Evolutionary conservation across 1,140 invertebrate species (phyloP).

Genomic region (Tachypleus tridentatus): DNA sequence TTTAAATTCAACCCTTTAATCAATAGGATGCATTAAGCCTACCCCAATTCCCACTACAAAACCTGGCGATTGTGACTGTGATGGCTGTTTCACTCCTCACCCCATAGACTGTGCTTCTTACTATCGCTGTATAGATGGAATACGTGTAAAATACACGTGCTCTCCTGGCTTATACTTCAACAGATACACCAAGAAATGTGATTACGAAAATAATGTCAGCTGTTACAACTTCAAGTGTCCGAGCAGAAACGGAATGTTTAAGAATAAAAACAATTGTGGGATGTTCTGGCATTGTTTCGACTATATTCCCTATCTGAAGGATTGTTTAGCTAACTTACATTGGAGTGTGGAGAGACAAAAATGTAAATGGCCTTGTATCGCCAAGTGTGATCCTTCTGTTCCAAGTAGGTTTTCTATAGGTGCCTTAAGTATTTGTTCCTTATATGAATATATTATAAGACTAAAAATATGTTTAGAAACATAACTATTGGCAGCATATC

Average conservation of each 20-base stretch:
- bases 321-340: conserved; percentile 22
- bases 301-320: conserved; percentile 20
- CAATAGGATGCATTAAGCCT: too few relatives aligned
- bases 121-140: conserved; percentile 7
- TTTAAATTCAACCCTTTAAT: too few relatives aligned
- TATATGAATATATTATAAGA: too few relatives aligned
- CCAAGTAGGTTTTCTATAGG: too few relatives aligned
- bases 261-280: conserved; percentile 13
- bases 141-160: conserved; percentile 7
- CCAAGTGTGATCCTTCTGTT: conserved; percentile 6
- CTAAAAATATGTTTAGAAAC: too few relatives aligned
- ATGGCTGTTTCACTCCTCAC: too few relatives aligned
- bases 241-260: conserved; percentile 5
- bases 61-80: too few relatives aligned
- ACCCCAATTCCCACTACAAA: too few relatives aligned
- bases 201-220: conserved; percentile 10
- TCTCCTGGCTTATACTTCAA: conserved; percentile 11
- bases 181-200: conserved; percentile 7
- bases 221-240: conserved; percentile 6
- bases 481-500: too few relatives aligned
- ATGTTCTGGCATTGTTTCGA: conserved; percentile 25
- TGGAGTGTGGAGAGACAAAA: conserved; percentile 15
- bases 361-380: conserved; percentile 10
- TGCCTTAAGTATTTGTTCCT: too few relatives aligned
- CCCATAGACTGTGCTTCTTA: conserved; percentile 5